phyloP scores from a whole-genome alignment of 2,797 vertebrate genomes.

The Phoebastria nigripes region DNA sequence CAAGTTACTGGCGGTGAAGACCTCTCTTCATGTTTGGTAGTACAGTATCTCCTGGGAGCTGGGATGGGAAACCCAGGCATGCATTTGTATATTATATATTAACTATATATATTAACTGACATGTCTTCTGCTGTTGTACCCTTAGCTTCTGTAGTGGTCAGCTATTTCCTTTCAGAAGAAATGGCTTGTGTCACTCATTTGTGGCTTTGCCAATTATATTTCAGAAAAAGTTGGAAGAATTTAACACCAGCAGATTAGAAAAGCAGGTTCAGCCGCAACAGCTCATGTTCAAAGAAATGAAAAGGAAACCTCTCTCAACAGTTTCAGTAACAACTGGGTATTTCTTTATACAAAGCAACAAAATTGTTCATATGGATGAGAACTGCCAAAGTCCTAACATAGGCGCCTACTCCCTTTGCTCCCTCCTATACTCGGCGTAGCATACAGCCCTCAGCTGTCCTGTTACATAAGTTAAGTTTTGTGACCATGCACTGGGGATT shows the following conservation, averaged over 20 bases:
- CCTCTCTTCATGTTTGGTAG: conserved; percentile 59
- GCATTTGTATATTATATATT: background rate
- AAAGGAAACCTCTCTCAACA: conserved; percentile 64
- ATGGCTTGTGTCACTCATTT: conserved; percentile 74
- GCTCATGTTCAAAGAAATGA: conserved; percentile 70
- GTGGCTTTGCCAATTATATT: conserved; percentile 60
- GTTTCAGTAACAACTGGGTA: background rate
- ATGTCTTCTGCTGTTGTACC: conserved; percentile 81
- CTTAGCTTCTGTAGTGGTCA: conserved; percentile 23
- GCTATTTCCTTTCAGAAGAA: conserved; percentile 67
- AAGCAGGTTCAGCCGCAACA: conserved; percentile 61
- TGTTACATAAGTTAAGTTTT: background rate
- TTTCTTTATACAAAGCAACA: background rate
- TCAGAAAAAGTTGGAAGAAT: conserved; percentile 53
- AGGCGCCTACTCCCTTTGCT: background rate
- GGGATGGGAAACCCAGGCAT: conserved; percentile 73
- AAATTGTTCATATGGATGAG: background rate
- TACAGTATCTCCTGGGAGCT: conserved; percentile 72
- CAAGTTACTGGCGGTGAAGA: background rate
- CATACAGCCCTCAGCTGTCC: background rate
- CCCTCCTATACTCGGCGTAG: background rate
- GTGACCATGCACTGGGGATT: background rate
- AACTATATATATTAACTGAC: conserved; percentile 72
- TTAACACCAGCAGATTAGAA: conserved; percentile 45
- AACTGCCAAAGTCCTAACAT: background rate